Base-by-base conservation (phyloP, 2,113 vertebrate species). In the Odobenus rosmarus region DNA sequence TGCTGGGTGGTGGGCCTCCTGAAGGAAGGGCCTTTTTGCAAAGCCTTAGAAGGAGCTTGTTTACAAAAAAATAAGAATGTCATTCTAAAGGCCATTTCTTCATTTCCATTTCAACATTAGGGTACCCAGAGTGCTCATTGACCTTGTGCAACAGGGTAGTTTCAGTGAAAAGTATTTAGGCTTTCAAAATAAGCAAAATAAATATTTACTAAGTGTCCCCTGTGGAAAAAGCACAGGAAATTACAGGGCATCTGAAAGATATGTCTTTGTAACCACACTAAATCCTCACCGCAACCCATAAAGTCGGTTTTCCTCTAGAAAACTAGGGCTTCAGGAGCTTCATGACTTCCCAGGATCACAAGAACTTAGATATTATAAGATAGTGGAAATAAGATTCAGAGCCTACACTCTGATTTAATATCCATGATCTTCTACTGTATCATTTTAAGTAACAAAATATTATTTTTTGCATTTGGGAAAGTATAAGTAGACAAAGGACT, bases 51-150 rank as follows among this genome's bases (percentile, higher is more conserved):
- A 89, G 88, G 51, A 33, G 61, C 28, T 18, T 72, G 33, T 51
- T 90, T 53, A 74, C 49, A 46, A 59, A 87, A 92, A 93, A 19
- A 33, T n/a, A 62, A 83, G 11, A 96, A 97, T 94, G 86, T 49
- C 62, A 85, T 69, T 36, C 76, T 94, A 74, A 95, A 82, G n/a
- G 33, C 21, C 62, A 33, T 71, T 28, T 71, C 67, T 95, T 51
- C 87, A 94, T 90, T 87, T 49, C 84, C 23, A 7, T 28, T n/a
- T 1, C 42, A 57, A 24, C 59, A 11, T 23, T 82, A 86, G 18
- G 76, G n/a, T 3, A 12, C 42, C 26, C 90, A 14, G 93, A 83
- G 7, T 67, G 18, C 1, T 57, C 39, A 59, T 39, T 93, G 42
- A 84, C 19, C 14, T 69, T 84, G 33, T 77, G 5, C 39, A 39